Conservation (phyloP, 2,888 invertebrate species). For the Meandrusa payeni region DNA sequence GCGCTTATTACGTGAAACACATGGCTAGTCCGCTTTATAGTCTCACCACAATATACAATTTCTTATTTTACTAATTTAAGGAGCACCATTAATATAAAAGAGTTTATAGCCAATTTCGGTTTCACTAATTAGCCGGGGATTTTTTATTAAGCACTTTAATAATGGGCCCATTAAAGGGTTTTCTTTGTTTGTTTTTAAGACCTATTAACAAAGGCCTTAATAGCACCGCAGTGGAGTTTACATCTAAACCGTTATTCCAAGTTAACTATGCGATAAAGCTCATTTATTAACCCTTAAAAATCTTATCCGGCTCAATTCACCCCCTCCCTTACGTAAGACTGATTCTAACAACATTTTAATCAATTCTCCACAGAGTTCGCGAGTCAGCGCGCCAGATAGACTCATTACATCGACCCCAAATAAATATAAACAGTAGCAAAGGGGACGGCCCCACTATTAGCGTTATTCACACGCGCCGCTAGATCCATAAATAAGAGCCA, state of each 20-base stretch:
- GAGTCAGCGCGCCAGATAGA: slow-evolving; percentile 78
- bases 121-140: slow-evolving; percentile 22
- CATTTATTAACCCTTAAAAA: slow-evolving; percentile 60
- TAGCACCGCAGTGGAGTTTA: slow-evolving; percentile 32
- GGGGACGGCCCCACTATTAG: slow-evolving; percentile 73
- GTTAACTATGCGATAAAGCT: slow-evolving; percentile 55
- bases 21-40: too few relatives aligned
- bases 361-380: slow-evolving; percentile 79
- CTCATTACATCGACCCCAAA: slow-evolving; percentile 78
- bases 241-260: slow-evolving; percentile 39
- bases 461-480: slow-evolving; percentile 77
- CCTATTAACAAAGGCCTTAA: slow-evolving; percentile 33
- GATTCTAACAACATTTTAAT: slow-evolving; percentile 78
- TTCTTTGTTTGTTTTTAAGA: slow-evolving; percentile 34
- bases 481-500: slow-evolving; percentile 74
- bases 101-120: slow-evolving; percentile 22
- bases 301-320: slow-evolving; percentile 56
- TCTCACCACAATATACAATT: background rate
- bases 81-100: slow-evolving; percentile 18
- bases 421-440: slow-evolving; percentile 79
- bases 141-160: slow-evolving; percentile 19
- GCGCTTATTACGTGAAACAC: too few relatives aligned
- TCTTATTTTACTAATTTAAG: slow-evolving; percentile 6
- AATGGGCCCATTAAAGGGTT: slow-evolving; percentile 22
- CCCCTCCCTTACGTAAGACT: slow-evolving; percentile 72